A percentile compares a stretch with the other conserved stretches of the same genome.
Evolutionary conservation across 2,888 invertebrate genomes (phyloP).

Genomic region (Oxycera nigricornis): DNA sequence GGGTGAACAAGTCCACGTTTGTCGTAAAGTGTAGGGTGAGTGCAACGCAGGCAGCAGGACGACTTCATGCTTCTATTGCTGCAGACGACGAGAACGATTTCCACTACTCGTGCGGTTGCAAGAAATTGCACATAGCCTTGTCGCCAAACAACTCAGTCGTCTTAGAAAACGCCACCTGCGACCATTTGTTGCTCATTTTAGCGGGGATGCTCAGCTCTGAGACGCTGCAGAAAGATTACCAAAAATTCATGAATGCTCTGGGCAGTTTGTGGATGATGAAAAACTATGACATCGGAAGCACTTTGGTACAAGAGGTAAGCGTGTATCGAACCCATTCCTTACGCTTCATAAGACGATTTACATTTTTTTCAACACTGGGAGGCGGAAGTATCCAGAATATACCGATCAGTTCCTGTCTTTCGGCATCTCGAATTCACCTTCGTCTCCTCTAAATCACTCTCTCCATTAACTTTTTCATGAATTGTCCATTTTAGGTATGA

Average conservation of each 20-base stretch:
- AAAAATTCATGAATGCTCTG: slow-evolving; percentile 55
- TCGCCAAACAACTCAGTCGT: slow-evolving; percentile 53
- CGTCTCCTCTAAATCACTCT: no score
- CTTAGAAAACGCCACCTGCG: slow-evolving; percentile 59
- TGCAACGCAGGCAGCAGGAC: slow-evolving; percentile 56
- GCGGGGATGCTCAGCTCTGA: slow-evolving; percentile 56
- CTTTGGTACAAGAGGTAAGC: slow-evolving; percentile 40
- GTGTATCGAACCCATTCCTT: no score
- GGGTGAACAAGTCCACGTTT: slow-evolving; percentile 56
- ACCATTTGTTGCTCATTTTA: slow-evolving; percentile 57
- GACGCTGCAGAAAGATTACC: slow-evolving; percentile 53
- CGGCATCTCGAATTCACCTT: no score
- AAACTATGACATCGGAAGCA: not conserved
- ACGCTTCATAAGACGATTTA: no score
- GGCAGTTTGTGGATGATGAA: slow-evolving; percentile 54
- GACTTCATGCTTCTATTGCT: slow-evolving; percentile 56
- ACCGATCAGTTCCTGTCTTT: no score
- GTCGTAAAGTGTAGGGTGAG: slow-evolving; percentile 57
- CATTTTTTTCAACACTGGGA: no score
- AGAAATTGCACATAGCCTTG: slow-evolving; percentile 58
- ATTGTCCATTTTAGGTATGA: no score
- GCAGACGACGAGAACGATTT: slow-evolving; percentile 49
- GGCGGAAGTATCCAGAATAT: no score
- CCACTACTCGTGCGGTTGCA: slow-evolving; percentile 56
- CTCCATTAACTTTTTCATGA: no score